Evolutionary conservation across 2,888 invertebrate genomes (phyloP).

Genomic region (Pogonocherus hispidulus): DNA sequence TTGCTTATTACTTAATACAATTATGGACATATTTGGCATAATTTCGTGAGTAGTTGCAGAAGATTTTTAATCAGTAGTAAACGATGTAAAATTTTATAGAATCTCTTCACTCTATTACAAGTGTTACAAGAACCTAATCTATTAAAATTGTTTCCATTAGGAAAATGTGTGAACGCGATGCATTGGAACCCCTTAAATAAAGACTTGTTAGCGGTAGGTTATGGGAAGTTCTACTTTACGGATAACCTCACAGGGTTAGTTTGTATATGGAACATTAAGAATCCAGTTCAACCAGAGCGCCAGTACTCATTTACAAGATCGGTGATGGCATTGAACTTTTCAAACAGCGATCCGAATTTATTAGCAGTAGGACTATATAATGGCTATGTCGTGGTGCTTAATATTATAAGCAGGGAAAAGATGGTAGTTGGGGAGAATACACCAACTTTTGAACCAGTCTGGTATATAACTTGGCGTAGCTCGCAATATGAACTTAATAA

Average conservation of each 20-base stretch:
- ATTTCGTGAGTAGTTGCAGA: no score
- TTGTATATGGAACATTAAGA: constrained; percentile 85
- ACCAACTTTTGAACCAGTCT: constrained; percentile 56
- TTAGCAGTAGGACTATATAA: constrained; percentile 83
- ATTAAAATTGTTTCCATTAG: no score
- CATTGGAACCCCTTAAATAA: constrained; percentile 78
- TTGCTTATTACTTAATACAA: no score
- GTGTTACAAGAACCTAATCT: no score
- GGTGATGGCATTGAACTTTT: constrained; percentile 80
- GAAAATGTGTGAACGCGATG: constrained; percentile 74
- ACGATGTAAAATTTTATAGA: no score
- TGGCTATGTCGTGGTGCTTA: constrained; percentile 80
- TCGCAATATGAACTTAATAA: constrained; percentile 48
- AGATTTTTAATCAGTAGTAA: no score
- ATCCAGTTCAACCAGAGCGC: constrained; percentile 83
- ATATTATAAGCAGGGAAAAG: constrained; percentile 73
- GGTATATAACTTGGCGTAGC: constrained; percentile 55
- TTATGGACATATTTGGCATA: no score
- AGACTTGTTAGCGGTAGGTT: constrained; percentile 82
- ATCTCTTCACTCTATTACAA: no score
- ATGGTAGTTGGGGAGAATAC: constrained; percentile 52
- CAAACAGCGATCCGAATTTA: constrained; percentile 77
- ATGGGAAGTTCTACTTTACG: constrained; percentile 77
- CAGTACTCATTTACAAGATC: constrained; percentile 75
- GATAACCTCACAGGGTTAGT: constrained; percentile 75